A percentile compares a stretch with the other conserved stretches of the same genome.
Evolutionary conservation across 1,140 invertebrate genomes (phyloP).

Genomic region (Euschistus heros): DNA sequence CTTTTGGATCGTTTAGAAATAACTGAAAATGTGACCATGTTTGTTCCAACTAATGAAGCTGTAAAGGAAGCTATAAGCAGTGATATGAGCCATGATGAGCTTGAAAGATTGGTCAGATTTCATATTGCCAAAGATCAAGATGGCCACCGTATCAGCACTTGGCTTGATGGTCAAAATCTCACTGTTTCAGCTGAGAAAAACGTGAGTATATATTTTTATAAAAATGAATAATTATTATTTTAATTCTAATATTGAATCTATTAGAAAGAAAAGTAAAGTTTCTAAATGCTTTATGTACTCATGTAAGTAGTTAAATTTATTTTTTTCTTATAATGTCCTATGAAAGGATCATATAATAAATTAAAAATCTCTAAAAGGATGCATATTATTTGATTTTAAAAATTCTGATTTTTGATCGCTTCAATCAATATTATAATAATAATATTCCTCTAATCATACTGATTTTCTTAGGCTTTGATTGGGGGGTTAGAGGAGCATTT

Average conservation of each 20-base stretch:
- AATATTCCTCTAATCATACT: too few species aligned
- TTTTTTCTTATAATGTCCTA: too few species aligned
- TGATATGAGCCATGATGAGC: constrained; percentile 31
- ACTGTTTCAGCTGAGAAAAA: constrained; percentile 35
- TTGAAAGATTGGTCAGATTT: constrained; percentile 33
- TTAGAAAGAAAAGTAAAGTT: too few species aligned
- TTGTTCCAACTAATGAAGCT: constrained; percentile 40
- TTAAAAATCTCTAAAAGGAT: too few species aligned
- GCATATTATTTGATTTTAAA: too few species aligned
- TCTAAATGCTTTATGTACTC: too few species aligned
- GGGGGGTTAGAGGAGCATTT: too few species aligned
- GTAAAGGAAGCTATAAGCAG: constrained; percentile 25
- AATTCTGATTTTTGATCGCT: too few species aligned
- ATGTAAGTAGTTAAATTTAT: too few species aligned
- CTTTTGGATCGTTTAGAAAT: constrained; percentile 35
- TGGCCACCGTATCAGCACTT: constrained; percentile 14
- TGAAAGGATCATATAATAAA: too few species aligned
- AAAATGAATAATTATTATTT: not conserved
- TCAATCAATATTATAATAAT: too few species aligned
- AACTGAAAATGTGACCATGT: constrained; percentile 41
- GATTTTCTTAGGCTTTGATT: too few species aligned
- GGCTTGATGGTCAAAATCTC: constrained; percentile 12
- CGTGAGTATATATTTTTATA: constrained; percentile 26
- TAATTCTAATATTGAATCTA: not conserved
- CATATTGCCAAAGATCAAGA: constrained; percentile 16